These are phyloP conservation scores for Grammomys surdaster DNA, from an alignment of 2,113 vertebrate species.

Conservation along the genomic window DNA sequence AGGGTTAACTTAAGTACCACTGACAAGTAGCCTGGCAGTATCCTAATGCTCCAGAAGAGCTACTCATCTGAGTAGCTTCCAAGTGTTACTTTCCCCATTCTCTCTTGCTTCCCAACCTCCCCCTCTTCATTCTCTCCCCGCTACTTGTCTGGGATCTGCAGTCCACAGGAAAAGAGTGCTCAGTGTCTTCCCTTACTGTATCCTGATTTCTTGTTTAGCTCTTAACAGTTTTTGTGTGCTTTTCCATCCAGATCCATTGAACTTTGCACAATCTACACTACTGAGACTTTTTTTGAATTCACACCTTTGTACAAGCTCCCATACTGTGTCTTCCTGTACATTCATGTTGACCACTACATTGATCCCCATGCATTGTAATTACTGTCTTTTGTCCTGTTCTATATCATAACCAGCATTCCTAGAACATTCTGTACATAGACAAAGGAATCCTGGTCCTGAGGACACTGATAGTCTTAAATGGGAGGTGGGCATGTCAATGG, in stretches of 20 bases:
- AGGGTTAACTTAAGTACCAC: neutral
- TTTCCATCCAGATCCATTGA: neutral
- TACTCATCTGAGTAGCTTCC: neutral
- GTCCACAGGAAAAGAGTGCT: neutral
- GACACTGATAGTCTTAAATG: neutral
- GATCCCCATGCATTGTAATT: neutral
- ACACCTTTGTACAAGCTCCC: rapidly evolving
- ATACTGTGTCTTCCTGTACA: neutral
- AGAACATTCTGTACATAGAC: too few relatives aligned
- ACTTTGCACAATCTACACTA: too few relatives aligned
- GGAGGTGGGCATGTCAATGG: neutral
- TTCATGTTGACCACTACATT: neutral
- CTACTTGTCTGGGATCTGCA: rapidly evolving
- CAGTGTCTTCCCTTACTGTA: rapidly evolving
- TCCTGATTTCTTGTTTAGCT: neutral
- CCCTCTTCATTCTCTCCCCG: neutral
- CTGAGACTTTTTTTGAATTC: neutral
- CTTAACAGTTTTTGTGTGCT: rapidly evolving
- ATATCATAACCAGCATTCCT: neutral
- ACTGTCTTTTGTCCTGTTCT: neutral
- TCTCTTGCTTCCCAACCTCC: neutral
- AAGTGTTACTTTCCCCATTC: neutral
- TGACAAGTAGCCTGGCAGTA: neutral
- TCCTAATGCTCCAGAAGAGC: neutral
- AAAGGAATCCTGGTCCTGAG: neutral